Percentiles rank a stretch among this genome's conserved stretches.
phyloP scores from a whole-genome alignment of 2,797 vertebrate genomes.

The Helicolenus hilgendorfi region DNA sequence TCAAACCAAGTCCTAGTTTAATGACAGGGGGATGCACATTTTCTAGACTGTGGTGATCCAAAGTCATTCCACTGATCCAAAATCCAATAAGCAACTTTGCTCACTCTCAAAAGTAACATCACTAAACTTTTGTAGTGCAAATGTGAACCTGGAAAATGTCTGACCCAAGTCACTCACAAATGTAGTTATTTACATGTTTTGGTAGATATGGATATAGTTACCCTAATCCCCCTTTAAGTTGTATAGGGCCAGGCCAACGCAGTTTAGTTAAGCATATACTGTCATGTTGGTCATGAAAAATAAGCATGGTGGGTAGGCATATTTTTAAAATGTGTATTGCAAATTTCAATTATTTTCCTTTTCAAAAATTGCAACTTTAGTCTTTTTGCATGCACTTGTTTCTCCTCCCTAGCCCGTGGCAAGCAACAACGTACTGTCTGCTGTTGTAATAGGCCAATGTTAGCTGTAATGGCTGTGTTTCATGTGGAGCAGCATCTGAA shows the following conservation, averaged over 20 bases:
- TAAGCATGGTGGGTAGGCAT: background rate
- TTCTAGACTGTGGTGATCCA: background rate
- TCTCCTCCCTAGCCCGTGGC: background rate
- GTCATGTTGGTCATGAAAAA: background rate
- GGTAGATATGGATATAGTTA: background rate
- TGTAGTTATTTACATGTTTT: no score
- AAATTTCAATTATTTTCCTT: background rate
- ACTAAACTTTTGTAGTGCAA: background rate
- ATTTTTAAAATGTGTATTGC: background rate
- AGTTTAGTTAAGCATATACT: no score
- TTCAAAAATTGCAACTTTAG: background rate
- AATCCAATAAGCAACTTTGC: background rate
- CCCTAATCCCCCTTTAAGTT: background rate
- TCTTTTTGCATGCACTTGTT: background rate
- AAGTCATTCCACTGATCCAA: background rate
- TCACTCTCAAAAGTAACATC: background rate
- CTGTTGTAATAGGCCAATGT: constrained; percentile 16
- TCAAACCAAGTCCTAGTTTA: background rate
- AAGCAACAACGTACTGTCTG: constrained; percentile 7
- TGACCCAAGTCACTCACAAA: background rate
- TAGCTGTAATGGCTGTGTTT: constrained; percentile 55
- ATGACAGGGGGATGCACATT: background rate
- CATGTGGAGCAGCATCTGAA: constrained; percentile 60
- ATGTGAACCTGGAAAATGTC: background rate
- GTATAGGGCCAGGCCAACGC: background rate